Percentiles rank a stretch among this genome's conserved stretches.
phyloP scores from a whole-genome alignment of 2,797 vertebrate species.

The Myoxocephalus aenaeus region DNA sequence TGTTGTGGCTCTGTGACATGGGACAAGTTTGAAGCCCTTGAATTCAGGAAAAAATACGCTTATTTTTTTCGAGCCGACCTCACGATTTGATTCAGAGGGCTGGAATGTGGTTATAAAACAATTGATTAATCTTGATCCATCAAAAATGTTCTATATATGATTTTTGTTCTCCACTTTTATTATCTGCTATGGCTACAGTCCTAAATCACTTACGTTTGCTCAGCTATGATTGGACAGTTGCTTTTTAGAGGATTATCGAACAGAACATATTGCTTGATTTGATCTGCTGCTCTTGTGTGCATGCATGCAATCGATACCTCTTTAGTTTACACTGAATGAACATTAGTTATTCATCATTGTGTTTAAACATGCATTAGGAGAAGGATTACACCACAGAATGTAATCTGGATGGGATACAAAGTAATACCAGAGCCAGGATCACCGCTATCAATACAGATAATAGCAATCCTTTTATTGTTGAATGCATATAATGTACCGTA shows the following conservation, averaged over 20 bases:
- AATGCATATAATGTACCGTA: not conserved
- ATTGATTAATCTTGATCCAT: not conserved
- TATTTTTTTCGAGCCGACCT: not conserved
- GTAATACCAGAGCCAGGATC: not conserved
- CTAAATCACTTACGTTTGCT: no score
- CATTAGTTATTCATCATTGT: not conserved
- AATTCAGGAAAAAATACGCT: not conserved
- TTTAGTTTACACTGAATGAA: not conserved
- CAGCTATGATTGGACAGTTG: no score
- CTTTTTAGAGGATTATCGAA: no score
- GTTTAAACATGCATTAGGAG: not conserved
- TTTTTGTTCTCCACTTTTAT: no score
- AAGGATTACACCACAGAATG: not conserved
- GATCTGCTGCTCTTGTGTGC: not conserved
- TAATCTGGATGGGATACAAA: not conserved
- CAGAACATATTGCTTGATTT: no score
- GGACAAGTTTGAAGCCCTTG: not conserved
- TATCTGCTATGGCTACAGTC: no score
- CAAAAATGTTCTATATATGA: no score
- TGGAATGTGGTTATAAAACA: not conserved
- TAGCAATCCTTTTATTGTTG: not conserved
- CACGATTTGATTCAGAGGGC: no score
- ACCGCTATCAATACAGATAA: not conserved
- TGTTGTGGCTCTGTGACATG: not conserved
- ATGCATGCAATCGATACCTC: not conserved